These are phyloP conservation scores for Chlamydotis undulata DNA, from an alignment of 2,113 vertebrate genomes.

Conservation along the genomic window DNA sequence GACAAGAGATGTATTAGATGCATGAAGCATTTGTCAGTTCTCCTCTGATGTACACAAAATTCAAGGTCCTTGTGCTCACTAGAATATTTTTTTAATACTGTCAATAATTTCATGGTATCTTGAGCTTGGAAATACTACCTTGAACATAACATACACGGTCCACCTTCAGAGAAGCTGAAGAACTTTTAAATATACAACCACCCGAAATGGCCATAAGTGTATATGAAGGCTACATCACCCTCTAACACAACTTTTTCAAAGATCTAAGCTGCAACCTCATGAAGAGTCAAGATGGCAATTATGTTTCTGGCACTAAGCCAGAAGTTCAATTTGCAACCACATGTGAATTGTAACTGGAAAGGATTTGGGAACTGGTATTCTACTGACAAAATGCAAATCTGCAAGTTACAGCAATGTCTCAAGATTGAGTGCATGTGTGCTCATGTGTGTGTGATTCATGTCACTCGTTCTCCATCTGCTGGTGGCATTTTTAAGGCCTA, in stretches of 20 bases:
- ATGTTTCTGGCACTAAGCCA: background rate
- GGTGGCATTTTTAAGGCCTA: background rate
- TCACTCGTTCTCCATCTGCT: slow-evolving; percentile 44
- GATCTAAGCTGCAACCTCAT: background rate
- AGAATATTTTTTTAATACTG: background rate
- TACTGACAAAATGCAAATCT: background rate
- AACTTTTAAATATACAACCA: background rate
- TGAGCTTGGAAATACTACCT: background rate
- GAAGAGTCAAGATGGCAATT: background rate
- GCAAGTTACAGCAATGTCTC: background rate
- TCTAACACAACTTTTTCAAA: background rate
- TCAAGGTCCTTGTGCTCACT: background rate
- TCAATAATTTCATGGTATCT: background rate
- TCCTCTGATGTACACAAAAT: background rate
- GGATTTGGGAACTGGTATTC: background rate
- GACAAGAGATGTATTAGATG: background rate
- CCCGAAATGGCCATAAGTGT: background rate
- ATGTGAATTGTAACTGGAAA: background rate
- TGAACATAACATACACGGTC: background rate
- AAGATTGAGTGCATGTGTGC: background rate
- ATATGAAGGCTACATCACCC: background rate
- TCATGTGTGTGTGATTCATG: background rate
- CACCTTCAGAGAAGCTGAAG: background rate
- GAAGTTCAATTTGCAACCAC: background rate
- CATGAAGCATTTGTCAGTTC: background rate